Base-by-base conservation (phyloP, 2,888 invertebrate genomes). In the Tortrix viridana region DNA sequence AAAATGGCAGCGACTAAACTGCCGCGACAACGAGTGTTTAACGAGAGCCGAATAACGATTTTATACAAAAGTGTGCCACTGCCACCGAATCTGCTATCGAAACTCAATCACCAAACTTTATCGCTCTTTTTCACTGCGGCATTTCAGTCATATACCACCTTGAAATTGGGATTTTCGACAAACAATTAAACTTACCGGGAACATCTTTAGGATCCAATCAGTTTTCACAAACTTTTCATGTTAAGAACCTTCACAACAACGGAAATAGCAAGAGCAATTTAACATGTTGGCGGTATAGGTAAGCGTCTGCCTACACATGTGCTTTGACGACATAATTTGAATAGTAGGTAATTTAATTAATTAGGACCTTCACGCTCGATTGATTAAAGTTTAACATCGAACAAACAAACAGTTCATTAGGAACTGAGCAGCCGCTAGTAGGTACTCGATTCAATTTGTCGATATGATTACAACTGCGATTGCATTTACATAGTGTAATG, bases 281-380 rank as follows among this genome's bases (percentile, higher is more conserved):
- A n/a, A 22, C 18, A 18, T 18, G 63, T 53, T 46, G 63, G 58
- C 47, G 41, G 14, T 16, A 52, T 48, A n/a, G n/a, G n/a, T n/a
- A n/a, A n/a, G n/a, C 53, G 48, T 26, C 41, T 32, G 20, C 57
- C 54, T 43, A 43, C 54, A 44, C 38, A 18, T 54, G 26, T 44
- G 32, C 44, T 50, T 41, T 67, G 55, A 69, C 70, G 72, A 72
- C 69, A 72, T 70, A 69, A 74, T 77, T 75, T 76, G 70, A 71
- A 73, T 74, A 68, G 65, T 67, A 71, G 70, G 74, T 74, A 71
- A 72, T 70, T n/a, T n/a, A 68, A 68, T 62, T 62, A 58, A 69
- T 69, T 70, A 63, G 55, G 55, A 57, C 66, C 50, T 56, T 60
- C 66, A 62, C 62, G 63, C 53, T 55, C 65, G 56, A 66, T 65